These are phyloP conservation scores for Crax fasciolata DNA, from an alignment of 2,797 vertebrate species.

Conservation along the genomic window DNA sequence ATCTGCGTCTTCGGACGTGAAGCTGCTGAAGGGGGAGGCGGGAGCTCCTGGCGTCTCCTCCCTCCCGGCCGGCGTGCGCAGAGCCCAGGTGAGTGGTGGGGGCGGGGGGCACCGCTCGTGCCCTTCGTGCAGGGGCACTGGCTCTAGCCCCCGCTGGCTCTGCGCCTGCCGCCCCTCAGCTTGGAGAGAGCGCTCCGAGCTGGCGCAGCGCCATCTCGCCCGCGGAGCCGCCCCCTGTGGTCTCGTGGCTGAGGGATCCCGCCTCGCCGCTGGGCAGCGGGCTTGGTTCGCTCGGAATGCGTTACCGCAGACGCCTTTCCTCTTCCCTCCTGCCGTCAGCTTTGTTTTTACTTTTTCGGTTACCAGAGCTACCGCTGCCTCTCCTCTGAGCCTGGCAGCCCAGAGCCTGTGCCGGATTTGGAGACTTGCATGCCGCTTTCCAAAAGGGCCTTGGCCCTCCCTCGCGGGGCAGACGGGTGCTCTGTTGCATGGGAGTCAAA, in stretches of 20 bases:
- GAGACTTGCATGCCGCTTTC: fast-evolving
- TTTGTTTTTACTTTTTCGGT: neutral
- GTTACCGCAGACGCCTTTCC: neutral
- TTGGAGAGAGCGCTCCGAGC: too few relatives aligned
- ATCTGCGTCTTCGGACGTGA: neutral
- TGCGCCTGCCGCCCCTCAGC: neutral
- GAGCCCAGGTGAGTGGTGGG: neutral
- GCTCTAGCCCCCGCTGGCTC: neutral
- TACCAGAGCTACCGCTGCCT: fast-evolving
- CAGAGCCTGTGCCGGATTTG: too few relatives aligned
- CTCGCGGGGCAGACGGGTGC: neutral
- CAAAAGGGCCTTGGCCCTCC: fast-evolving
- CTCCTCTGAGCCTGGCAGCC: too few relatives aligned
- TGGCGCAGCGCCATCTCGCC: neutral
- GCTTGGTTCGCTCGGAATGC: neutral
- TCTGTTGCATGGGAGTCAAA: fast-evolving
- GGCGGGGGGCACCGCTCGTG: fast-evolving
- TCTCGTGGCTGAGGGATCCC: neutral
- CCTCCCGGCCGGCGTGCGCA: fast-evolving
- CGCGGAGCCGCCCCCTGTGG: neutral
- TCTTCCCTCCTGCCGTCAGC: too few relatives aligned
- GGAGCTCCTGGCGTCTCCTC: fast-evolving
- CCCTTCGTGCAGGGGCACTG: too few relatives aligned
- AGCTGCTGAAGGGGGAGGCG: neutral
- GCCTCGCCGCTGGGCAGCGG: neutral